These are phyloP conservation scores for Reticulitermes lucifugus DNA, from an alignment of 2,888 invertebrate genomes.

Conservation along the genomic window DNA sequence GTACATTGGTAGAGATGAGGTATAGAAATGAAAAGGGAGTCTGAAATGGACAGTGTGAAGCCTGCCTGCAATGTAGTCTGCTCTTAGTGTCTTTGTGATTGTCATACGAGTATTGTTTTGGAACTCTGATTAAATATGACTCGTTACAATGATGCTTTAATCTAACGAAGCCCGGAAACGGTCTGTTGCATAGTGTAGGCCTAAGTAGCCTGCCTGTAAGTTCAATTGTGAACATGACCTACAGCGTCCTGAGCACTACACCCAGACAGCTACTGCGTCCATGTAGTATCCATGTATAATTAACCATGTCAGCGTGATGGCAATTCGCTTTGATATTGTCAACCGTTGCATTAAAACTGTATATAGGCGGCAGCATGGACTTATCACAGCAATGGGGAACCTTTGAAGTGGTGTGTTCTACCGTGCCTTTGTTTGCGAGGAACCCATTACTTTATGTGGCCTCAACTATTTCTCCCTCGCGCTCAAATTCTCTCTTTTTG, in stretches of 20 bases:
- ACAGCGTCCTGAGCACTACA: not conserved
- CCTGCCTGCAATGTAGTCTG: too few species aligned
- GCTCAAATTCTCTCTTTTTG: conserved; percentile 3
- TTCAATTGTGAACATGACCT: not conserved
- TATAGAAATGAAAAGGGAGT: too few species aligned
- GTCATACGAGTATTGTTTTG: too few species aligned
- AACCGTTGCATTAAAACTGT: conserved; percentile 1
- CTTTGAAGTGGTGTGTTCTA: conserved; percentile 40
- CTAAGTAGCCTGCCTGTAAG: too few species aligned
- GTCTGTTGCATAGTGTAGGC: too few species aligned
- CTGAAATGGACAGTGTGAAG: too few species aligned
- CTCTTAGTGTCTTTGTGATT: too few species aligned
- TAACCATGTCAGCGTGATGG: conserved; percentile 39
- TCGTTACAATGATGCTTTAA: too few species aligned
- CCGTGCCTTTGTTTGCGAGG: conserved; percentile 36
- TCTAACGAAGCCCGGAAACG: too few species aligned
- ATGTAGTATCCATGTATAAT: conserved; percentile 41
- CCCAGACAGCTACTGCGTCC: conserved; percentile 3
- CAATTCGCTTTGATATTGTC: conserved; percentile 31
- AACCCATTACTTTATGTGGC: conserved; percentile 35
- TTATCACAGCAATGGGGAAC: conserved; percentile 34
- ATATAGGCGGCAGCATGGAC: conserved; percentile 26
- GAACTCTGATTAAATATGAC: too few species aligned
- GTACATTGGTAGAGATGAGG: too few species aligned
- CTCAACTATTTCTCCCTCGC: not conserved